Conservation (phyloP, 2,888 invertebrate genomes). For the Buathra laborator region DNA sequence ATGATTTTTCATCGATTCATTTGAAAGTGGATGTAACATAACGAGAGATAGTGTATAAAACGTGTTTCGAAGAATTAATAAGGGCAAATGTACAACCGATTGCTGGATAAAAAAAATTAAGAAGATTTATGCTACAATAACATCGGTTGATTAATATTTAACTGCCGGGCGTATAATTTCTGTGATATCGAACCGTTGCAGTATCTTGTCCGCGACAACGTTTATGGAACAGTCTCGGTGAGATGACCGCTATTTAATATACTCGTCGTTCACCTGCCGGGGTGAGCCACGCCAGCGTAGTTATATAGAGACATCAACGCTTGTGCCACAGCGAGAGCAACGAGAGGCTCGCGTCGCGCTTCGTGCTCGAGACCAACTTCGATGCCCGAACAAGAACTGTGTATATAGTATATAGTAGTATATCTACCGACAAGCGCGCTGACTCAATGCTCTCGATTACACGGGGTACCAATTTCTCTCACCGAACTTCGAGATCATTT, state of each 20-base stretch:
- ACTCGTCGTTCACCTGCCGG: constrained; percentile 65
- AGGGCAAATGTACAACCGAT: neutral
- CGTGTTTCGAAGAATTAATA: neutral
- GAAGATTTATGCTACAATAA: neutral
- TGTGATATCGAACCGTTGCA: constrained; percentile 41
- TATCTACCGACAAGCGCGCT: constrained; percentile 16
- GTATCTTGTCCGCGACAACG: constrained; percentile 27
- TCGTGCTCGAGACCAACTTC: constrained; percentile 61
- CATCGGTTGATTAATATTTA: constrained; percentile 12
- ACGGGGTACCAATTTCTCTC: constrained; percentile 10
- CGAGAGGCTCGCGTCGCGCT: constrained; percentile 52
- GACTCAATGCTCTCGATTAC: constrained; percentile 19
- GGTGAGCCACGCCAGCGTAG: constrained; percentile 47
- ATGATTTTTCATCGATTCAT: neutral
- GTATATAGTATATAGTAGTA: constrained; percentile 25
- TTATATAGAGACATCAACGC: constrained; percentile 80
- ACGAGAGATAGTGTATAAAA: neutral
- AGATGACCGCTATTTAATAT: constrained; percentile 63
- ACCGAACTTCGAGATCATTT: neutral
- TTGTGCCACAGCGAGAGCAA: constrained; percentile 62
- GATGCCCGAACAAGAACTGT: constrained; percentile 63
- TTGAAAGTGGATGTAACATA: neutral
- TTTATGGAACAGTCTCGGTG: constrained; percentile 57
- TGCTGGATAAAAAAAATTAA: neutral
- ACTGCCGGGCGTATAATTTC: constrained; percentile 4